Evolutionary conservation across 2,888 invertebrate genomes (phyloP), one percentile per base, ranked within the genome.

Genomic region (Metellina segmentata): DNA sequence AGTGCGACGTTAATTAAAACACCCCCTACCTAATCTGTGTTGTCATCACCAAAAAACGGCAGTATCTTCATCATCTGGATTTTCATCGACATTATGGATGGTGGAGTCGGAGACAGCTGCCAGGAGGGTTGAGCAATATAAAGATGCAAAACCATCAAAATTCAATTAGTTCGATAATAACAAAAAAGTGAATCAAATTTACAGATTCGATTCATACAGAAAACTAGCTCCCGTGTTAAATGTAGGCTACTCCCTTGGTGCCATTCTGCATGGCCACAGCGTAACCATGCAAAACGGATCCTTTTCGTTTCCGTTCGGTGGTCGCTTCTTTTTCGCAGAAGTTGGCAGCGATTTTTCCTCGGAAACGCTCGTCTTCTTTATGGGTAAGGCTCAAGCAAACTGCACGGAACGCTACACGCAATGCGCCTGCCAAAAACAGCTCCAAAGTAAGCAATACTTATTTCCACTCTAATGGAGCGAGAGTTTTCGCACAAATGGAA

Each of bases 401-500:
- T 9, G 75, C 61, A 75, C 48, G 75, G 85, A 75, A 74, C 75
- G 49, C 16, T 71, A 79, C 89, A 89, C 89, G 89, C 82, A 77
- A 89, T 20, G 19, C 13, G 19, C 34, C 34, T 34, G 16, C 51
- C 49, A 77, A 61, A 78, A 78, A 69, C 51, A 16, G 49, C 52
- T 48, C 48, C 72, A 79, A 71, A 83, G 83, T 85, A 89, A 89
- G 85, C 83, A 89, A 89, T 88, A 88, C 85, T 20, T 77, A 77
- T 77, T 53, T 11, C 16, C 85, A n/a, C 83, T 78, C 19, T 71
- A 49, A 52, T 85, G 77, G 48, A 53, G 53, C 19, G 61, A 20
- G 19, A 52, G 52, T 48, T 13, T 71, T 16, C 51, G 9, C 48
- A 71, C 52, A 72, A 85, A 74, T 78, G 74, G 71, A 85, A 83